A percentile compares a stretch with the other conserved stretches of the same genome.
phyloP scores from a whole-genome alignment of 2,113 vertebrate genomes.

The Petroica traversi region DNA sequence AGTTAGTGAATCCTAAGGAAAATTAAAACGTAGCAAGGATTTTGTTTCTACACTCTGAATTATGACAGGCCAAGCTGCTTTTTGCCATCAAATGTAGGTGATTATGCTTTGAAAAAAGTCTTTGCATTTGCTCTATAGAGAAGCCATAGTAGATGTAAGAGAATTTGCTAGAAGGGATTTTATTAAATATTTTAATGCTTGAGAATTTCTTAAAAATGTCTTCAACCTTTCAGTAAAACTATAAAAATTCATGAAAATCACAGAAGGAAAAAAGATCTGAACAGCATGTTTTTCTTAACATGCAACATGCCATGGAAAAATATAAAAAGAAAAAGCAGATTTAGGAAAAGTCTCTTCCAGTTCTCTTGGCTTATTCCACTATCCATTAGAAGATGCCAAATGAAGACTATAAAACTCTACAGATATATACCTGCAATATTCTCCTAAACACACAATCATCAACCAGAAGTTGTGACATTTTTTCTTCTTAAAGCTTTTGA shows the following conservation, averaged over 20 bases:
- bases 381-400: not conserved
- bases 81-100: not conserved
- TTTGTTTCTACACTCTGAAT: not conserved
- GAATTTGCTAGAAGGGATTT: not conserved
- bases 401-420: not conserved
- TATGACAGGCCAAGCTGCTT: not conserved
- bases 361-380: not conserved
- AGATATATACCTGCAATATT: not conserved
- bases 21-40: not conserved
- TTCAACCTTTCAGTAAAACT: not conserved
- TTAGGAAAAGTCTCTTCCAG: not conserved
- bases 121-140: not conserved
- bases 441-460: not conserved
- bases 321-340: not conserved
- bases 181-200: not conserved
- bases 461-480: not conserved
- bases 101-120: not conserved
- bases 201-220: not conserved
- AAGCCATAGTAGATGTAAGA: not conserved
- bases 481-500: not conserved
- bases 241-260: not conserved
- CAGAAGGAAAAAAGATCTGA: not conserved
- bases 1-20: not conserved
- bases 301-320: not conserved
- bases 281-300: not conserved